Percentiles rank a stretch among this genome's conserved stretches.
Evolutionary conservation across 2,797 vertebrate species (phyloP).

Genomic region (Epinephelus malabaricus): DNA sequence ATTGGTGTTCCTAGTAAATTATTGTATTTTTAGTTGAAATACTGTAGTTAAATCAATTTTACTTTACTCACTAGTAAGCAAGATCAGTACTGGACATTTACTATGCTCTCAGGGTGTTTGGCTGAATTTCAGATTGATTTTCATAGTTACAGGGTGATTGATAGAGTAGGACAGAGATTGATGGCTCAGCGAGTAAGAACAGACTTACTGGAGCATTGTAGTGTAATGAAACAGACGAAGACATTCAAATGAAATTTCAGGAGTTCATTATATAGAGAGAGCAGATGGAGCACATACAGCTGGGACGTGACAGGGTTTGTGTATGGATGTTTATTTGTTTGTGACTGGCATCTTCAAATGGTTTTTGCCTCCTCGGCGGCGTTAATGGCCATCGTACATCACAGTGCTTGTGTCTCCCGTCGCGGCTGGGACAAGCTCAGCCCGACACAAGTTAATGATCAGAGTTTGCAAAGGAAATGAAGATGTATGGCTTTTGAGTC

Average conservation of each 20-base stretch:
- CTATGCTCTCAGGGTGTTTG: constrained; percentile 24
- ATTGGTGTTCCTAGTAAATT: neutral
- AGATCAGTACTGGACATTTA: constrained; percentile 4
- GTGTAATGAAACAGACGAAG: constrained; percentile 46
- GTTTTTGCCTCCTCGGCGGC: constrained; percentile 65
- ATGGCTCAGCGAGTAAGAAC: constrained; percentile 52
- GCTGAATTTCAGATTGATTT: constrained; percentile 27
- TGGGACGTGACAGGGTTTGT: constrained; percentile 38
- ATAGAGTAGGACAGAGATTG: constrained; percentile 31
- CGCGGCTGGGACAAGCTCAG: constrained; percentile 61
- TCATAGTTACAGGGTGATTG: constrained; percentile 31
- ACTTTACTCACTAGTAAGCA: constrained; percentile 4
- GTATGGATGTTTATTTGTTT: constrained; percentile 61
- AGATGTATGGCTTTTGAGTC: constrained; percentile 72
- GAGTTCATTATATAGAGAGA: constrained; percentile 38
- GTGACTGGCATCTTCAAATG: constrained; percentile 71
- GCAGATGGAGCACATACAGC: constrained; percentile 52
- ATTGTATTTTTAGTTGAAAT: neutral
- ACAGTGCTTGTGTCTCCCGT: constrained; percentile 63
- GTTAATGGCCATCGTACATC: constrained; percentile 82
- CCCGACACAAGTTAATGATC: constrained; percentile 77
- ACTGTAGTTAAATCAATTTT: neutral
- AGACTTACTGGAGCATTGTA: constrained; percentile 32
- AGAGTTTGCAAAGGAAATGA: constrained; percentile 80
- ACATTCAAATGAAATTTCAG: constrained; percentile 52